Evolutionary conservation across 2,888 invertebrate species (phyloP).

Genomic region (Ochropacha duplaris): DNA sequence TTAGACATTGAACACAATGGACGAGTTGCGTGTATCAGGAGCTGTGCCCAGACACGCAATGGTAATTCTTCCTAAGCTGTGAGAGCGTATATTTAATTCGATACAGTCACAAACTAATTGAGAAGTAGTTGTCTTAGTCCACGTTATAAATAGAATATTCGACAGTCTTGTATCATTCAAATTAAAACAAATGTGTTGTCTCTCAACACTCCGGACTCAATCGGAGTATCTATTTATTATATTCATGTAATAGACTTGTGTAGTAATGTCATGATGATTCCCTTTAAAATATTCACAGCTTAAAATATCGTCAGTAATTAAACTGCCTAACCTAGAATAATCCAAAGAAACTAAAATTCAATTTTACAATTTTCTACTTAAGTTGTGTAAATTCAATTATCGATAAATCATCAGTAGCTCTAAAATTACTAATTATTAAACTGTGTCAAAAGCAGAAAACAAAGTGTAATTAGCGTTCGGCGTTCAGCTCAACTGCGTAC

Average conservation of each 20-base stretch:
- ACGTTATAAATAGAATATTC: no score
- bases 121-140: no score
- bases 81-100: neutral
- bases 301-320: neutral
- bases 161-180: no score
- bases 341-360: neutral
- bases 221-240: no score
- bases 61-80: neutral
- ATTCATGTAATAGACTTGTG: no score
- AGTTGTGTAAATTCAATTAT: neutral
- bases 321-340: neutral
- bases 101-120: neutral
- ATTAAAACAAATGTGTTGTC: no score
- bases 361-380: neutral
- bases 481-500: neutral
- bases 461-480: neutral
- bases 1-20: slow-evolving; percentile 7
- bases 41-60: slow-evolving; percentile 26
- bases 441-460: neutral
- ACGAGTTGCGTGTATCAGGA: slow-evolving; percentile 18
- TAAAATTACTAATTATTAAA: neutral
- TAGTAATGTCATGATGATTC: no score
- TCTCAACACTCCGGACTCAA: no score
- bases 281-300: no score
- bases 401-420: neutral